Conservation (phyloP, 2,113 vertebrate species). For the Cyanoliseus patagonus region DNA sequence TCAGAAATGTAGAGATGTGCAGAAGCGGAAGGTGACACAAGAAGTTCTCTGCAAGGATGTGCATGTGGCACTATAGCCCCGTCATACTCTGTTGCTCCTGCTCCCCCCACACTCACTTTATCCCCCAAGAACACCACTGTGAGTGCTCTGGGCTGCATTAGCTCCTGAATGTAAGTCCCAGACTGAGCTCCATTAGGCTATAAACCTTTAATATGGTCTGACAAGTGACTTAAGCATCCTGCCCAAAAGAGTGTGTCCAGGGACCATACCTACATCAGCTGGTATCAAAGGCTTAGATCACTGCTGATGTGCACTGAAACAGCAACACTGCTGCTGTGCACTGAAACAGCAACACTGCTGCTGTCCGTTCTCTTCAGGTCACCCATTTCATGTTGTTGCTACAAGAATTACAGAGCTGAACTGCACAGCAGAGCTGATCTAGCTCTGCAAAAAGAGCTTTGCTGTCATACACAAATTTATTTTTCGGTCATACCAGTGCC, state of each 20-base stretch:
- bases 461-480: neutral
- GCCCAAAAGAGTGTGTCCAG: neutral
- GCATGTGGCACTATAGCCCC: rapidly evolving
- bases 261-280: neutral
- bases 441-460: neutral
- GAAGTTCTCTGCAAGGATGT: neutral
- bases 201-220: neutral
- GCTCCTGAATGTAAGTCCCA: neutral
- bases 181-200: neutral
- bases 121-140: neutral
- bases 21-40: neutral
- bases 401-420: neutral
- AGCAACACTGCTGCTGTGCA: neutral
- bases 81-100: rapidly evolving
- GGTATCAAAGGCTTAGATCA: neutral
- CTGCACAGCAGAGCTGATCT: neutral
- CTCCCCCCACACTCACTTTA: neutral
- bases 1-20: neutral
- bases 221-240: neutral
- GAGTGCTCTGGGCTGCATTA: neutral
- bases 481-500: neutral
- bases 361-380: neutral
- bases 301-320: neutral
- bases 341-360: neutral
- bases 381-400: neutral